Percentiles rank a stretch among this genome's conserved stretches.
Conservation (phyloP, 2,888 invertebrate genomes). For the Stenichneumon culpator region DNA sequence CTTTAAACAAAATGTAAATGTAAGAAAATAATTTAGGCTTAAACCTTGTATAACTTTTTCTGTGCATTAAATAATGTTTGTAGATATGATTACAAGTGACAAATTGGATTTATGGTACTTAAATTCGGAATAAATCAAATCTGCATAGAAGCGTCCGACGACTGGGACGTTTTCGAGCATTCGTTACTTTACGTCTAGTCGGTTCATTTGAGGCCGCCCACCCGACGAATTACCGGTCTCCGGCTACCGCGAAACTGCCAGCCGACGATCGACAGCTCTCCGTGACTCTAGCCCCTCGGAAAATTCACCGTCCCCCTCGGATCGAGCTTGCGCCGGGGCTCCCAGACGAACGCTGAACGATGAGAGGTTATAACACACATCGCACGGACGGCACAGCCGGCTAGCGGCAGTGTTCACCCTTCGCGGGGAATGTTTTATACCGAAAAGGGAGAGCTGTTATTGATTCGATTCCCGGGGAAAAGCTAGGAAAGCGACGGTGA, state of each 20-base stretch:
- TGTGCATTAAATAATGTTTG: too few relatives aligned
- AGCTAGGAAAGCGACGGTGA: conserved; percentile 73
- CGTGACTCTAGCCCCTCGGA: conserved; percentile 18
- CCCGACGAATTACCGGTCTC: conserved; percentile 8
- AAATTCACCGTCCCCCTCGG: conserved; percentile 30
- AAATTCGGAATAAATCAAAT: too few relatives aligned
- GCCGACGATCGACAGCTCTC: neutral
- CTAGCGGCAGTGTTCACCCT: conserved; percentile 57
- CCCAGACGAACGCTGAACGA: conserved; percentile 49
- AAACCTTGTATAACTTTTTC: too few relatives aligned
- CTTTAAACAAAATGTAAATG: too few relatives aligned
- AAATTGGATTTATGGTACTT: too few relatives aligned
- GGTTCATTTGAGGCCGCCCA: conserved; percentile 64
- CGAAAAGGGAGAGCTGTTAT: conserved; percentile 81
- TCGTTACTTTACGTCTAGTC: conserved; percentile 72
- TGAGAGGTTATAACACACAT: conserved; percentile 13
- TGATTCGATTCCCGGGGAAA: conserved; percentile 84
- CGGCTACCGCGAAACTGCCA: neutral
- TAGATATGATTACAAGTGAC: too few relatives aligned
- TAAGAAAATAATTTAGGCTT: too few relatives aligned
- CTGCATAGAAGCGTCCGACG: too few relatives aligned
- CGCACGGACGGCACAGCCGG: neutral
- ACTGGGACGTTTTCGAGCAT: too few relatives aligned
- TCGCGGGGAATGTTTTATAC: conserved; percentile 76
- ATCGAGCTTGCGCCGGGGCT: conserved; percentile 46